Evolutionary conservation across 1,140 invertebrate species (phyloP).

Genomic region (Bombus vancouverensis): DNA sequence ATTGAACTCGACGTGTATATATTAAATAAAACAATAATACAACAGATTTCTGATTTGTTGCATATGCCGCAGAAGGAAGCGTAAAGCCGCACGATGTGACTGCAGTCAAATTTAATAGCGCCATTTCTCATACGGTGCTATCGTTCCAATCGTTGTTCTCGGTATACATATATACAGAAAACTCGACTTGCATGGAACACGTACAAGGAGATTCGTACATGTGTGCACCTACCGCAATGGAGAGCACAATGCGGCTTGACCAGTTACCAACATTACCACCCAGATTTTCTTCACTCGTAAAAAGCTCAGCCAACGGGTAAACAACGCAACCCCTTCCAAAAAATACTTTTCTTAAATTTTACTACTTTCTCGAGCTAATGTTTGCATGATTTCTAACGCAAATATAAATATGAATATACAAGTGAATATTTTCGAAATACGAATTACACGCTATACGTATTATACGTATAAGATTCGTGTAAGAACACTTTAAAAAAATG

Average conservation of each 20-base stretch:
- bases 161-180: too few relatives aligned
- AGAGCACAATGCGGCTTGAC: conserved; percentile 52
- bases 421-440: background rate
- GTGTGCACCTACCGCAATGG: conserved; percentile 42
- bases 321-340: conserved; percentile 15
- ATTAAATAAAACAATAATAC: background rate
- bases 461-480: background rate
- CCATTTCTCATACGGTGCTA: conserved; percentile 43
- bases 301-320: conserved; percentile 42
- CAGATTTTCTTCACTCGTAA: conserved; percentile 46
- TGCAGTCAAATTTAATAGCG: conserved; percentile 57
- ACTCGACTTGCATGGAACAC: background rate
- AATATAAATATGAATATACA: too few relatives aligned
- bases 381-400: background rate
- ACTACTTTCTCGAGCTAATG: background rate
- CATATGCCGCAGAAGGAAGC: background rate
- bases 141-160: conserved; percentile 38
- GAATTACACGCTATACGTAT: too few relatives aligned
- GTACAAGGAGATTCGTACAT: background rate
- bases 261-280: conserved; percentile 24
- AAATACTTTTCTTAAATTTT: conserved; percentile 33
- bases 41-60: background rate
- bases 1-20: background rate
- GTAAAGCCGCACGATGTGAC: conserved; percentile 20
- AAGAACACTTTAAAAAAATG: too few relatives aligned